Evolutionary conservation across 2,888 invertebrate genomes (phyloP).

Genomic region (Melanargia galathea): DNA sequence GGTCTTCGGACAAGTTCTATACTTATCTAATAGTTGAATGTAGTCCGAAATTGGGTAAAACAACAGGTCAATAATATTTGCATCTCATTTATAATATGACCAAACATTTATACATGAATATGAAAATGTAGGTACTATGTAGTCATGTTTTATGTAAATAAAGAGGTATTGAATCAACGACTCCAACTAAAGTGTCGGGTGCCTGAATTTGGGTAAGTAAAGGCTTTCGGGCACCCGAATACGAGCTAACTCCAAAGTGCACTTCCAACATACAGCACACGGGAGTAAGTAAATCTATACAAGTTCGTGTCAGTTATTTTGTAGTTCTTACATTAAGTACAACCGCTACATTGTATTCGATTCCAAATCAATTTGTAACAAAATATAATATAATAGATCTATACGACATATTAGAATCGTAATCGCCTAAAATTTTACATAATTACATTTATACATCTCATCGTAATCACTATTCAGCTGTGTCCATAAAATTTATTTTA

Average conservation of each 20-base stretch:
- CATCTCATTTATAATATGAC: no score
- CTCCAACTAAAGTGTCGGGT: no score
- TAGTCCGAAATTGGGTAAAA: neutral
- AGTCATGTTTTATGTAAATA: no score
- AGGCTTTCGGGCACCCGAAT: neutral
- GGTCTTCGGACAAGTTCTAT: neutral
- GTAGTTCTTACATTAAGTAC: conserved; percentile 26
- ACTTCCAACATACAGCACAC: conserved; percentile 53
- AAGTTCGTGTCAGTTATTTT: conserved; percentile 53
- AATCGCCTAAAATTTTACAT: conserved; percentile 8
- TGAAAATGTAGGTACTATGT: no score
- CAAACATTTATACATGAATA: no score
- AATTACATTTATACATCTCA: conserved; percentile 13
- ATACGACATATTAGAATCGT: no score
- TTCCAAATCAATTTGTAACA: conserved; percentile 22
- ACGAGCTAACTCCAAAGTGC: neutral
- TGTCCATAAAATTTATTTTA: neutral
- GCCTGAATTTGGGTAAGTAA: no score
- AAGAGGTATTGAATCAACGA: no score
- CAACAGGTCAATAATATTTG: no score
- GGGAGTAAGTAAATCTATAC: conserved; percentile 48
- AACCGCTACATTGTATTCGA: conserved; percentile 40
- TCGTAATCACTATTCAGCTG: neutral
- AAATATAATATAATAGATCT: neutral
- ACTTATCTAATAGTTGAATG: no score